Percentiles rank a stretch among this genome's conserved stretches.
phyloP scores from a whole-genome alignment of 2,888 invertebrate genomes.

The Belgica antarctica region DNA sequence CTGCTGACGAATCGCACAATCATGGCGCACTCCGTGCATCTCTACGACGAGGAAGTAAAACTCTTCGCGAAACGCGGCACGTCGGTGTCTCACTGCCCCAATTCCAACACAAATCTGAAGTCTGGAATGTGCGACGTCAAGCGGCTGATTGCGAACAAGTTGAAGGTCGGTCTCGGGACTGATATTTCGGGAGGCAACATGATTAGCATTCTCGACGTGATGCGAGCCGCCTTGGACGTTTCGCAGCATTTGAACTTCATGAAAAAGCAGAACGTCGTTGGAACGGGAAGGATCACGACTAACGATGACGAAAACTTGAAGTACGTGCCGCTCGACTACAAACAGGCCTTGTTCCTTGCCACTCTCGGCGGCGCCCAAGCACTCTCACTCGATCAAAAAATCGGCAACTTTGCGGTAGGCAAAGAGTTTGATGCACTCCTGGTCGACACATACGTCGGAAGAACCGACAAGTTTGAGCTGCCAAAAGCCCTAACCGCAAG shows the following conservation, averaged over 20 bases:
- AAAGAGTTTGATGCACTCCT: conserved; percentile 87
- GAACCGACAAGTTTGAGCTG: conserved; percentile 57
- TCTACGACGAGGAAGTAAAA: conserved; percentile 67
- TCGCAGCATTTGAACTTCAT: conserved; percentile 67
- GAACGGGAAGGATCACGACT: conserved; percentile 47
- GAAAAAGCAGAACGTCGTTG: conserved; percentile 52
- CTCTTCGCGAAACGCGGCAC: conserved; percentile 63
- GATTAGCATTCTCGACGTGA: conserved; percentile 71
- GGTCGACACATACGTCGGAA: conserved; percentile 64
- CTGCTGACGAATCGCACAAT: conserved; percentile 72
- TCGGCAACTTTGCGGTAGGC: conserved; percentile 76
- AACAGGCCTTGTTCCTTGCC: conserved; percentile 78
- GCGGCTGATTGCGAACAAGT: conserved; percentile 61
- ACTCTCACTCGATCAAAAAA: conserved; percentile 66
- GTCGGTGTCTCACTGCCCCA: conserved; percentile 81
- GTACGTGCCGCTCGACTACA: conserved; percentile 62
- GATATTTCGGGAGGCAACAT: conserved; percentile 83
- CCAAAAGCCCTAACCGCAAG: conserved; percentile 46
- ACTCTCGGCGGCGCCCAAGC: conserved; percentile 86
- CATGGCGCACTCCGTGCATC: conserved; percentile 80
- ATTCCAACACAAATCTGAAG: conserved; percentile 75
- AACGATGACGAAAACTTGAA: conserved; percentile 44
- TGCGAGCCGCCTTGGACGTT: conserved; percentile 70
- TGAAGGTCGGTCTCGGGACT: conserved; percentile 82
- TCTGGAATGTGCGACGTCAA: conserved; percentile 81